Evolutionary conservation across 2,113 vertebrate species (phyloP).

Genomic region (Tretioscincus oriximinensis): DNA sequence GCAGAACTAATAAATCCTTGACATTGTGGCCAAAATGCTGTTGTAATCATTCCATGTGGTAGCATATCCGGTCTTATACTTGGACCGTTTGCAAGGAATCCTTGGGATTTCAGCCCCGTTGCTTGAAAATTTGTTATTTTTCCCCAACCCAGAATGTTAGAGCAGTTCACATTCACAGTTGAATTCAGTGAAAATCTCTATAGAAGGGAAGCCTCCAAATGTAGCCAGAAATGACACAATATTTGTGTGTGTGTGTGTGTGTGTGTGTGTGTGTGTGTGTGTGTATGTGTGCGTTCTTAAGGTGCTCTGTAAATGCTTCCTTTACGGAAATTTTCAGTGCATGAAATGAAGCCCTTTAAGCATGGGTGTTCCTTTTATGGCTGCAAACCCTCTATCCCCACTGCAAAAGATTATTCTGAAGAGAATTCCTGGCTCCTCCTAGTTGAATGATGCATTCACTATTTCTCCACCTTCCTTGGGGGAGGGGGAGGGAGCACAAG

Average conservation of each 20-base stretch:
- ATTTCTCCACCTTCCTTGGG: conserved; percentile 3
- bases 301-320: not conserved
- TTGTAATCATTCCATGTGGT: conserved; percentile 8
- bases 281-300: not conserved
- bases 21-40: not conserved
- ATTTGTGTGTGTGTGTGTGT: too few species aligned
- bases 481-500: not conserved
- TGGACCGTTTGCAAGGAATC: not conserved
- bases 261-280: too few species aligned
- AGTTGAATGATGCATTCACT: not conserved
- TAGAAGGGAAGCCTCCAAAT: not conserved
- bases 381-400: not conserved
- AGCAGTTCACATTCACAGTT: not conserved
- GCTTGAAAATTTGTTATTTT: not conserved
- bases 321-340: not conserved
- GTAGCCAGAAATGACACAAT: not conserved
- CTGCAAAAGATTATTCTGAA: not conserved
- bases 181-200: not conserved
- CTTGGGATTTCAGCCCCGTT: not conserved
- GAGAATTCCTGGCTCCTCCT: conserved; percentile 16
- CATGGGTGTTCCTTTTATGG: conserved; percentile 13
- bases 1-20: not conserved
- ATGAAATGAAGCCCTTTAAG: conserved; percentile 5
- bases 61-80: conserved; percentile 13
- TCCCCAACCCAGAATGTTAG: conserved; percentile 6